phyloP scores from a whole-genome alignment of 2,888 invertebrate genomes.

The Drosophila anomelani region DNA sequence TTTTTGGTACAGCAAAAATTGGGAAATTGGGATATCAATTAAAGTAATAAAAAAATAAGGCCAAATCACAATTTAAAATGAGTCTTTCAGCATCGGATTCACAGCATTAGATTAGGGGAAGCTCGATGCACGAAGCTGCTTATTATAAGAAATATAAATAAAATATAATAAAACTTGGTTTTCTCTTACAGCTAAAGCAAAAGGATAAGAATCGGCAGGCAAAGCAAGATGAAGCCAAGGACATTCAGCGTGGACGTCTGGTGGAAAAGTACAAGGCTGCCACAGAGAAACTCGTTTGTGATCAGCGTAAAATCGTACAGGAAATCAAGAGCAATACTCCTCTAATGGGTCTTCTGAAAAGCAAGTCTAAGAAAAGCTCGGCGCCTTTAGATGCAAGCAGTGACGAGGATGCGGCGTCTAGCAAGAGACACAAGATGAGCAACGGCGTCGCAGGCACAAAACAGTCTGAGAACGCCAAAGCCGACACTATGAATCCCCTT shows the following conservation, averaged over 20 bases:
- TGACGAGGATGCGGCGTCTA: slow-evolving; percentile 65
- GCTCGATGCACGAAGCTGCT: too few relatives aligned
- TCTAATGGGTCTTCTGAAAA: slow-evolving; percentile 76
- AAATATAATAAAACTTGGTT: too few relatives aligned
- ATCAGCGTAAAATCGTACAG: slow-evolving; percentile 82
- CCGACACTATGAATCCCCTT: slow-evolving; percentile 74
- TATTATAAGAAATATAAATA: too few relatives aligned
- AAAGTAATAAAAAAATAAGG: too few relatives aligned
- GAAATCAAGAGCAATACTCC: slow-evolving; percentile 82
- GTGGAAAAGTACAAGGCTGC: slow-evolving; percentile 84
- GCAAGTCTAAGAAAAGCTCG: slow-evolving; percentile 57
- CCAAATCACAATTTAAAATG: too few relatives aligned
- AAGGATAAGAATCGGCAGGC: slow-evolving; percentile 49
- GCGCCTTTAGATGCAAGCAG: slow-evolving; percentile 60
- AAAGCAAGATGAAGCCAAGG: slow-evolving; percentile 56
- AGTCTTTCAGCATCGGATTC: too few relatives aligned
- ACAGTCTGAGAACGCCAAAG: slow-evolving; percentile 28
- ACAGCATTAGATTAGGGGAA: too few relatives aligned
- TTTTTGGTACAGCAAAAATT: not conserved
- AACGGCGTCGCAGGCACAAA: slow-evolving; percentile 40
- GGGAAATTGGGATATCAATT: not conserved
- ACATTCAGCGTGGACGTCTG: slow-evolving; percentile 79
- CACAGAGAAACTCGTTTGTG: slow-evolving; percentile 83
- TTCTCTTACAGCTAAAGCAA: slow-evolving; percentile 69
- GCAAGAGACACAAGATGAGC: slow-evolving; percentile 55